Conservation (phyloP, 64 coral and sea anemone genomes). For the Catalaphyllia jardinei region DNA sequence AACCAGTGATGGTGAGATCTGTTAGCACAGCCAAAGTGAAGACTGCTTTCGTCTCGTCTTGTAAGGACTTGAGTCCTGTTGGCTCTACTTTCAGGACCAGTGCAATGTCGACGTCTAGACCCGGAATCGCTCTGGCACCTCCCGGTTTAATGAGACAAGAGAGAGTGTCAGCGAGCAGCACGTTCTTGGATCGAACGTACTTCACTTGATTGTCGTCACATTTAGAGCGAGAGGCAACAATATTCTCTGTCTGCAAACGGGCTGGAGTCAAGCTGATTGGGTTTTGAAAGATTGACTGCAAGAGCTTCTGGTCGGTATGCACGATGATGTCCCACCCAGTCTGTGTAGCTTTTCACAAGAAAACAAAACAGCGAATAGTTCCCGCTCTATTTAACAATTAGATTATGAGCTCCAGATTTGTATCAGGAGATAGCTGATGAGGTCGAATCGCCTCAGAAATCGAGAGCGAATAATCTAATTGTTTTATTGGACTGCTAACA, state of each 20-base stretch:
- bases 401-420: too few relatives aligned
- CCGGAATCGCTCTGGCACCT: conserved; percentile 43
- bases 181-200: conserved; percentile 57
- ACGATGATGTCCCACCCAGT: conserved; percentile 11
- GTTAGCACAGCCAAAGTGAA: conserved; percentile 5
- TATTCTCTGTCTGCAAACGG: conserved; percentile 55
- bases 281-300: conserved; percentile 51
- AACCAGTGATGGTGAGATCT: conserved; percentile 53
- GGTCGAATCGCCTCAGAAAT: too few relatives aligned
- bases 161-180: conserved; percentile 50
- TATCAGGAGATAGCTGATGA: too few relatives aligned
- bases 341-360: conserved; percentile 70
- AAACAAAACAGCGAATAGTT: conserved; percentile 50
- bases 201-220: conserved; percentile 46
- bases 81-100: conserved; percentile 58
- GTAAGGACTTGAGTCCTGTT: conserved; percentile 34
- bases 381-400: conserved; percentile 30
- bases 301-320: conserved; percentile 56
- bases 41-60: conserved; percentile 51
- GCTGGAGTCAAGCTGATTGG: conserved; percentile 46
- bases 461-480: too few relatives aligned
- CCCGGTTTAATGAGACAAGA: conserved; percentile 32
- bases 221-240: conserved; percentile 22
- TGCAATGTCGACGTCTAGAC: conserved; percentile 45
- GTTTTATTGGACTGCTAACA: too few relatives aligned